Percentiles rank a stretch among this genome's conserved stretches.
Evolutionary conservation across 2,888 invertebrate species (phyloP).

Genomic region (Hermaeophaga mercurialis): DNA sequence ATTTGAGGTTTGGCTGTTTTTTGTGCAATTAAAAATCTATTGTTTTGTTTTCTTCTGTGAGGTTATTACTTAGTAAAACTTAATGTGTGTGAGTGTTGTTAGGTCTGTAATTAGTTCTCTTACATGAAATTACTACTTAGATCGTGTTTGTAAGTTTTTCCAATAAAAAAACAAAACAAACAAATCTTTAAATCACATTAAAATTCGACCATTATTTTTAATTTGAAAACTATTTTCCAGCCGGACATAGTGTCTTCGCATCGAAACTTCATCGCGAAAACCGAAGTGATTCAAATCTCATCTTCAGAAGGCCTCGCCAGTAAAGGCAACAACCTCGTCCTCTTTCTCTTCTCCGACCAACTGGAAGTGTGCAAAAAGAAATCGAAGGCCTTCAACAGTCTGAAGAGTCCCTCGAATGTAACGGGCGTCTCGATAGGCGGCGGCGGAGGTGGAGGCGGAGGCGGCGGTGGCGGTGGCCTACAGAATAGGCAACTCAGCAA

Average conservation of each 20-base stretch:
- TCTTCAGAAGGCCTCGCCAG: conserved; percentile 76
- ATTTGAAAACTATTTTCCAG: conserved; percentile 59
- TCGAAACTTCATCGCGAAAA: conserved; percentile 83
- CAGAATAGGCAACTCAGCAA: conserved; percentile 69
- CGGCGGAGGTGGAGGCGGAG: conserved; percentile 44
- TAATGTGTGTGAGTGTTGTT: no score
- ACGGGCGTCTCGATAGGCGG: conserved; percentile 41
- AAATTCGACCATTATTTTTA: no score
- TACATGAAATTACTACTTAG: no score
- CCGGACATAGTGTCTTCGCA: conserved; percentile 92
- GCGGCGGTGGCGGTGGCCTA: conserved; percentile 38
- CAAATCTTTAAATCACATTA: no score
- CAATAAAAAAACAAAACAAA: no score
- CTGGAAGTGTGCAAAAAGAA: conserved; percentile 90
- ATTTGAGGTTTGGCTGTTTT: no score
- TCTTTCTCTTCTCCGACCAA: conserved; percentile 94
- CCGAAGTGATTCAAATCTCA: conserved; percentile 87
- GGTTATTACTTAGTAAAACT: no score
- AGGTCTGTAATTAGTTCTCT: no score
- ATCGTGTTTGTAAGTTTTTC: no score
- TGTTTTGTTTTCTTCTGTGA: no score
- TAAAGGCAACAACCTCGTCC: conserved; percentile 78
- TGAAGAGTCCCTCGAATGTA: conserved; percentile 69
- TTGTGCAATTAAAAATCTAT: no score
- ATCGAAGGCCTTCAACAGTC: conserved; percentile 74